Conservation (phyloP, 1,140 invertebrate species). For the Palaemon carinicauda region DNA sequence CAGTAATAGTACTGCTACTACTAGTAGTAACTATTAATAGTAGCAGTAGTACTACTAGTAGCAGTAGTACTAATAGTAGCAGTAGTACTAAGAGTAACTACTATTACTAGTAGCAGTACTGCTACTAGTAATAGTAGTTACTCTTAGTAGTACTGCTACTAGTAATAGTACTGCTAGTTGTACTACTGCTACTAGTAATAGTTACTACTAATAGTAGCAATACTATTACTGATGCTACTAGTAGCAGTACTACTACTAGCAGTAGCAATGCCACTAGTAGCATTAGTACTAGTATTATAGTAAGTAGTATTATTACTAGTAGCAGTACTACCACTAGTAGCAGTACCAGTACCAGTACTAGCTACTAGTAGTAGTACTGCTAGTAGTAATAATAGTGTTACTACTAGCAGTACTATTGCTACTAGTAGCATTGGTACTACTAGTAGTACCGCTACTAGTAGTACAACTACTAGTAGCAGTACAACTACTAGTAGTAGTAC, state of each 20-base stretch:
- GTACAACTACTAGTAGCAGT: not conserved
- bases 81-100: not conserved
- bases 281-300: too few relatives aligned
- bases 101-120: not conserved
- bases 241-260: too few relatives aligned
- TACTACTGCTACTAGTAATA: too few relatives aligned
- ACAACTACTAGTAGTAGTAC: not conserved
- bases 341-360: not conserved
- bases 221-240: too few relatives aligned
- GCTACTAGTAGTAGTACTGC: not conserved
- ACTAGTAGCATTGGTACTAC: not conserved
- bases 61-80: not conserved
- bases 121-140: not conserved
- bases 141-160: too few relatives aligned
- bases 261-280: too few relatives aligned
- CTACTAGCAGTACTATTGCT: not conserved
- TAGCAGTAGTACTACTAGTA: not conserved
- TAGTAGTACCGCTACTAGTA: not conserved
- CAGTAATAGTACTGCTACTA: not conserved
- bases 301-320: conserved; percentile 2
- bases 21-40: not conserved
- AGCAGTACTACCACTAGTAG: not conserved
- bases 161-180: too few relatives aligned
- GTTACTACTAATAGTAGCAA: too few relatives aligned
- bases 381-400: not conserved